Base-by-base conservation (phyloP, 1,140 invertebrate genomes). In the Drosophila nannoptera region DNA sequence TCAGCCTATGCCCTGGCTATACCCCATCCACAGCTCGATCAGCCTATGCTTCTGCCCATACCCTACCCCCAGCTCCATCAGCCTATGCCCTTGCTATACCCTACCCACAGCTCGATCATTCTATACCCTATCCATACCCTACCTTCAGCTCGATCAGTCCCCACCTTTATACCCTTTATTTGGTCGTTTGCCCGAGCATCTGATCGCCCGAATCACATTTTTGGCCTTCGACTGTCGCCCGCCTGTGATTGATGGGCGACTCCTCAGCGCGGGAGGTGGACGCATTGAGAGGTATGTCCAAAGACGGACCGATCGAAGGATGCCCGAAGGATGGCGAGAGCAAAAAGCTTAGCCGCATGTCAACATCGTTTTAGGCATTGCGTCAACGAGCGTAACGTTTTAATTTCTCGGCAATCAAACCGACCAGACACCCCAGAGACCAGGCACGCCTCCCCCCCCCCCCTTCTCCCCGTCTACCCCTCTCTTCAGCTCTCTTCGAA, bases 331-430 rank as follows among this genome's bases (percentile, higher is more conserved):
- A 56, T 69, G 65, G 38, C 45, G 61, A 63, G 72, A 38, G 5
- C 45, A 12, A 59, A 65, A 67, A 78, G 63, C 9, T 55, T 48
- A 71, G 50, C 62, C 69, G 61, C 69, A 86, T 84, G 81, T 84
- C 81, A 87, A 87, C 60, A 75, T 86, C 70, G 67, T 70, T 84
- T 86, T 78, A 54, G 67, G 76, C 66, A 75, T 78, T 78, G 76
- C 76, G 71, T 78, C 76, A 80, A 75, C 71, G 64, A 86, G 82
- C 81, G 81, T 86, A 86, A 86, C 81, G 81, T 86, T 86, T 86
- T 86, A 86, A 86, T 86, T 86, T 86, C 81, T 74, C 65, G 82
- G 81, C 81, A 86, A 86, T 86, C 81, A 86, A 86, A 86, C 69
- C 60, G 6, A 75, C 43, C 71, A 78, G 77, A 77, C 78, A 83